A percentile compares a stretch with the other conserved stretches of the same genome.
phyloP scores from a whole-genome alignment of 2,113 vertebrate species.

The Pterocles orientalis region DNA sequence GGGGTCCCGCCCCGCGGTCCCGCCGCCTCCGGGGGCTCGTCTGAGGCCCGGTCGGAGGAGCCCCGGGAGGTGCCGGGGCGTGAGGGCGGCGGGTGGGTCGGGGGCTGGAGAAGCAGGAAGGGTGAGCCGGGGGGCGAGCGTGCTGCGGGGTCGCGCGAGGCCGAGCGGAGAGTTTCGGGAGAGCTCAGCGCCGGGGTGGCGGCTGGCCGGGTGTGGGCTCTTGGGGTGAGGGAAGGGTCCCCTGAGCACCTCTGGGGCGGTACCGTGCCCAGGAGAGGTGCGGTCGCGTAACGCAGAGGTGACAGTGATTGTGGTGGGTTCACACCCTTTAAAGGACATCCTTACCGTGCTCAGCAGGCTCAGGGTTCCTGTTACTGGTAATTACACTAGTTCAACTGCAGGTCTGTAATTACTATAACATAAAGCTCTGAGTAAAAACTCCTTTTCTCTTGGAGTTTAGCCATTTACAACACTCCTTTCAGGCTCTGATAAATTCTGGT shows the following conservation, averaged over 20 bases:
- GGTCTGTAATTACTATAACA: fast-evolving
- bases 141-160: neutral
- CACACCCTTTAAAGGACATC: neutral
- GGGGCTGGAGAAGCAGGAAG: neutral
- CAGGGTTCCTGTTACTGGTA: neutral
- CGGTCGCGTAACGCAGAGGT: fast-evolving
- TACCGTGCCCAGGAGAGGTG: too few relatives aligned
- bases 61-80: too few relatives aligned
- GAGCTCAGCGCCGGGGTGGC: fast-evolving
- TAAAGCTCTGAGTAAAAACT: neutral
- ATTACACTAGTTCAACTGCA: neutral
- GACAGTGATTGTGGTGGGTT: neutral
- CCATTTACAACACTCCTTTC: neutral
- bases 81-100: fast-evolving
- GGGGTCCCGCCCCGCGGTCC: too few relatives aligned
- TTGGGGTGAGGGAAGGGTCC: fast-evolving
- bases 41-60: too few relatives aligned
- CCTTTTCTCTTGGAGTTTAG: neutral
- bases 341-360: neutral
- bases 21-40: too few relatives aligned
- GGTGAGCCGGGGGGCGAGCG: too few relatives aligned
- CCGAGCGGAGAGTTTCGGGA: too few relatives aligned
- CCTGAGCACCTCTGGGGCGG: too few relatives aligned
- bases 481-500: neutral
- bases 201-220: fast-evolving